A percentile compares a stretch with the other conserved stretches of the same genome.
Evolutionary conservation across 2,888 invertebrate species (phyloP).

Genomic region (Acheta domesticus): DNA sequence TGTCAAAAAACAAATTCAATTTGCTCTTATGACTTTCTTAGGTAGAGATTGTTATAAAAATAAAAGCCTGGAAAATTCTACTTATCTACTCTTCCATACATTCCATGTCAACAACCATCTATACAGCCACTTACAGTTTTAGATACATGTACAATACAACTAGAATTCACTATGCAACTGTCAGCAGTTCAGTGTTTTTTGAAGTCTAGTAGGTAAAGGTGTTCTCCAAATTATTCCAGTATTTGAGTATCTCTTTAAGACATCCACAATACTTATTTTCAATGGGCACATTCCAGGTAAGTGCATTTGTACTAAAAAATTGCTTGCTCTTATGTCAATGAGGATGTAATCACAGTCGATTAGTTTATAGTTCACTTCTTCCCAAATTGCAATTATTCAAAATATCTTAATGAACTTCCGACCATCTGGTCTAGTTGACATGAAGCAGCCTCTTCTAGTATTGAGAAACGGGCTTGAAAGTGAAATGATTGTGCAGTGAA

Average conservation of each 20-base stretch:
- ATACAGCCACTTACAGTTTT: background rate
- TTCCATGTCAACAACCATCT: background rate
- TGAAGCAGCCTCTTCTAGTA: background rate
- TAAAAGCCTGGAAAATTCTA: background rate
- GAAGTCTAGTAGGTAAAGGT: conserved; percentile 5
- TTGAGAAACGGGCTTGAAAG: background rate
- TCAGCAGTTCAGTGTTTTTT: conserved; percentile 4
- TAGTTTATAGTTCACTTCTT: background rate
- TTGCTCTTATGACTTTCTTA: conserved; percentile 3
- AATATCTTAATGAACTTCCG: background rate
- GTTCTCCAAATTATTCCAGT: background rate
- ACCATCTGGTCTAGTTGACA: background rate
- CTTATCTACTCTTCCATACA: background rate
- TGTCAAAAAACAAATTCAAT: background rate
- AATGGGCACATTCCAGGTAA: conserved; percentile 4
- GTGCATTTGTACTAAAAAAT: conserved; percentile 12
- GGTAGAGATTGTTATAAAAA: conserved; percentile 18
- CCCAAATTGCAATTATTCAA: background rate
- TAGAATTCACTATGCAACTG: conserved; percentile 7
- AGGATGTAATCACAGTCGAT: background rate
- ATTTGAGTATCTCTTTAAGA: background rate
- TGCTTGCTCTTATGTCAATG: background rate
- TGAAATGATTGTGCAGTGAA: background rate
- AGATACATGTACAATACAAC: conserved; percentile 11
- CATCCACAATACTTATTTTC: conserved; percentile 7